A percentile compares a stretch with the other conserved stretches of the same genome.
Conservation (phyloP, 2,113 vertebrate species). For the zebrafish (Danio rerio) region DNA sequence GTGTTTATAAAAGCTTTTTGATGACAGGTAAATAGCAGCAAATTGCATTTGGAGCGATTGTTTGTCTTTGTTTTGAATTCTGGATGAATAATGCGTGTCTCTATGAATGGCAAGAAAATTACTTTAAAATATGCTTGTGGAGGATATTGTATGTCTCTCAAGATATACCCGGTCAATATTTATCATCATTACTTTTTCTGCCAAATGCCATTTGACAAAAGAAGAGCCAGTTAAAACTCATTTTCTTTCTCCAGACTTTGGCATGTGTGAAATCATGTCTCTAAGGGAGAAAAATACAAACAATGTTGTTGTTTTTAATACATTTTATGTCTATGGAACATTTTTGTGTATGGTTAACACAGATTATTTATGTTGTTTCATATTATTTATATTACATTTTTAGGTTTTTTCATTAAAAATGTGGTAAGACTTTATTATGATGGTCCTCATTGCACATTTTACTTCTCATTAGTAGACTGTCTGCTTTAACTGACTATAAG, state of each 20-base stretch:
- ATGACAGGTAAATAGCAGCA: slow-evolving; percentile 76
- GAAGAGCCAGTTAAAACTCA: slow-evolving; percentile 3
- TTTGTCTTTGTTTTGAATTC: slow-evolving; percentile 73
- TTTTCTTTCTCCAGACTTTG: slow-evolving; percentile 7
- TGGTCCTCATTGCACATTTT: too few relatives aligned
- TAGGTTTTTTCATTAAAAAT: too few relatives aligned
- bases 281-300: neutral
- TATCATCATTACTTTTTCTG: slow-evolving; percentile 40
- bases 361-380: too few relatives aligned
- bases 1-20: slow-evolving; percentile 68
- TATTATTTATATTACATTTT: too few relatives aligned
- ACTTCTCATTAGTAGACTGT: too few relatives aligned
- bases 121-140: slow-evolving; percentile 43
- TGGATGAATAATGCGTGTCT: slow-evolving; percentile 68
- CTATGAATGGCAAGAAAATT: slow-evolving; percentile 70
- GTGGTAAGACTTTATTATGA: too few relatives aligned
- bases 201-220: slow-evolving; percentile 35
- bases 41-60: slow-evolving; percentile 71
- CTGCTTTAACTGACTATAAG: too few relatives aligned
- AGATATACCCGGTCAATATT: slow-evolving; percentile 48
- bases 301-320: too few relatives aligned
- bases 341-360: too few relatives aligned
- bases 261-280: neutral
- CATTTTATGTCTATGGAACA: too few relatives aligned
- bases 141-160: slow-evolving; percentile 35